Base-by-base conservation (phyloP, 2,888 invertebrate genomes). In the Troilus luridus region DNA sequence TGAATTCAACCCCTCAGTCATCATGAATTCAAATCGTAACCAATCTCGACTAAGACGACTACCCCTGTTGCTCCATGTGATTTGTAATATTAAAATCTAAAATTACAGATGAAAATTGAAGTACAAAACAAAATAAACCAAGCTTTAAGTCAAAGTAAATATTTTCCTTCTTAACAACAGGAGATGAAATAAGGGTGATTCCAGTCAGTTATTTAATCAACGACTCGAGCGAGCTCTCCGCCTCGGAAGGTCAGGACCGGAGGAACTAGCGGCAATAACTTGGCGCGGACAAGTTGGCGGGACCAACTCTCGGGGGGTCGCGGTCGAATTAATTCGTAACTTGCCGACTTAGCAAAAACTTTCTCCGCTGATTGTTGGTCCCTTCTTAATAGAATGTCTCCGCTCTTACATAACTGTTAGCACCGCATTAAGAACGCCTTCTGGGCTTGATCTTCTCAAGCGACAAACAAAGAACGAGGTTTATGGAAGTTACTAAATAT, bases 251-350 rank as follows among this genome's bases (percentile, higher is more conserved):
- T 77, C 72, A 77, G 72, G 41, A 41, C 27, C 8, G 7, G 27
- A 77, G 72, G 8, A 77, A 24, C 72, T 77, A 41, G 72, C 41
- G 12, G 72, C 72, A 77, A 77, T 77, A 85, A 85, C 56, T 85
- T 85, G 56, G 7, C 56, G 56, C 41, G 85, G 85, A 85, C 85
- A 85, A 85, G 85, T 85, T 85, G 85, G n/a, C 85, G 85, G 54
- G 19, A 81, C 85, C n/a, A 85, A 85, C 54, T 77, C 56, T 85
- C 2, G n/a, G 21, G 89, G 64, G 64, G 21, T 89, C 64, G 89
- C 54, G 89, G 60, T 89, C 27, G 89, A 89, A 89, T 89, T 89
- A 89, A 89, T 89, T 89, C 67, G 67, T 62, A 89, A 89, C 89
- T 89, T 89, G 24, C 67, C 85, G 85, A 85, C 85, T 85, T 85